Evolutionary conservation across 2,113 vertebrate genomes (phyloP).

Genomic region (Microtus montanus): DNA sequence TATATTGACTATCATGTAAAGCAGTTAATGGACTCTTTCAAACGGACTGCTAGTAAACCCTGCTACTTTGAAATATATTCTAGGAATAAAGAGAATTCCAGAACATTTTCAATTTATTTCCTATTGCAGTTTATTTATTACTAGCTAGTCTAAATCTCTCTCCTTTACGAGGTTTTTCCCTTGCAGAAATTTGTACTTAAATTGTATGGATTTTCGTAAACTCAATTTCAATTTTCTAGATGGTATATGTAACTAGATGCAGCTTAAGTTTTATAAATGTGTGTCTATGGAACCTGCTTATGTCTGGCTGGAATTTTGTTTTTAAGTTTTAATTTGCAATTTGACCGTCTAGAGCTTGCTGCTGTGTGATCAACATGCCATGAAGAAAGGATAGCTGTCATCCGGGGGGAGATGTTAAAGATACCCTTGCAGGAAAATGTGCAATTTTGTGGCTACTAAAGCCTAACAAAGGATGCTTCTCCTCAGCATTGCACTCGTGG

Average conservation of each 20-base stretch:
- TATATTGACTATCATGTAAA: slow-evolving; percentile 1
- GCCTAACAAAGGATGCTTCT: not conserved
- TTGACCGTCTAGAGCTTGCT: not conserved
- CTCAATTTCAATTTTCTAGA: slow-evolving; percentile 7
- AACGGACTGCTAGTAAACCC: not conserved
- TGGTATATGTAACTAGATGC: not conserved
- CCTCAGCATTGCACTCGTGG: not conserved
- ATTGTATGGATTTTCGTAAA: not conserved
- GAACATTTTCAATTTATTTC: not conserved
- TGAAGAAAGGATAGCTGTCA: not conserved
- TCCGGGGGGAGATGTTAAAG: not conserved
- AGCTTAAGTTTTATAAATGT: not conserved
- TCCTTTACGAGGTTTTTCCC: not conserved
- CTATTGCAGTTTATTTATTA: not conserved
- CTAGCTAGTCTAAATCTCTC: not conserved
- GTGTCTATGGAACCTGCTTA: not conserved
- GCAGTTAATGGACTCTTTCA: not conserved
- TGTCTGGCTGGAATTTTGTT: not conserved
- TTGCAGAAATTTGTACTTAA: not conserved
- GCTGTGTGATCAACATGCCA: not conserved
- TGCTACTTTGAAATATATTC: slow-evolving; percentile 6
- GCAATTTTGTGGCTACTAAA: not conserved
- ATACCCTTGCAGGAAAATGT: not conserved
- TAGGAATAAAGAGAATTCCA: not conserved
- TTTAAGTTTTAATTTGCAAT: not conserved